These are phyloP conservation scores for Lacerta agilis DNA, from an alignment of 2,797 vertebrate species.

Conservation along the genomic window DNA sequence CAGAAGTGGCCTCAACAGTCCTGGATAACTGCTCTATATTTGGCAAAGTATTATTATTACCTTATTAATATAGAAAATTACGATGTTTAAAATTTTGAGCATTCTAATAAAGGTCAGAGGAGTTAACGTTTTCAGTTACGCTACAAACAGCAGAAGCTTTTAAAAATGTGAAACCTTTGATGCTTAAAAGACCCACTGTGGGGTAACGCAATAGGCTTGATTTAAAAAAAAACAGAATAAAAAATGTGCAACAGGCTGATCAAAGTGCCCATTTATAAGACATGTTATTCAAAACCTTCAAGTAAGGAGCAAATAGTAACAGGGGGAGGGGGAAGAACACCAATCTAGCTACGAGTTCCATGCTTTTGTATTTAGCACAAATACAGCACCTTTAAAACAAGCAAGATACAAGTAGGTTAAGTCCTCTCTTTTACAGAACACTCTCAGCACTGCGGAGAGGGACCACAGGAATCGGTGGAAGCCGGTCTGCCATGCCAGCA, in stretches of 20 bases:
- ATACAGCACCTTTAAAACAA: background rate
- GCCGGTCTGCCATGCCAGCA: background rate
- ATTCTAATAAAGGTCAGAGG: background rate
- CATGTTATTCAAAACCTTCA: slow-evolving; percentile 14
- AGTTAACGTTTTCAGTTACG: background rate
- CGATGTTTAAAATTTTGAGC: slow-evolving; percentile 22
- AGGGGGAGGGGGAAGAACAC: background rate
- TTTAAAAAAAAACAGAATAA: background rate
- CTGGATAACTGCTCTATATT: background rate
- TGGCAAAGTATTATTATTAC: background rate
- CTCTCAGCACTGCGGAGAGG: background rate
- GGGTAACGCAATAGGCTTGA: background rate
- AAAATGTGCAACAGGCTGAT: background rate
- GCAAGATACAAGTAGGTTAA: background rate
- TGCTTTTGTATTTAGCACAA: background rate
- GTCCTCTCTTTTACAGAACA: background rate
- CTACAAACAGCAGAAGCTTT: slow-evolving; percentile 19
- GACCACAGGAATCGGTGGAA: background rate
- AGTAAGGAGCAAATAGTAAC: background rate
- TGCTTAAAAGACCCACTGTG: background rate
- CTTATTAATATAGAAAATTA: background rate
- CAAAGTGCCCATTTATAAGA: slow-evolving; percentile 10
- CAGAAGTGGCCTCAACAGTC: background rate
- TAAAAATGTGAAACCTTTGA: background rate
- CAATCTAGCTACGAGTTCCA: background rate